Evolutionary conservation across 35 echinoderm and acorn worm genomes (phyloP).

Genomic region (Strongylocentrotus purpuratus): DNA sequence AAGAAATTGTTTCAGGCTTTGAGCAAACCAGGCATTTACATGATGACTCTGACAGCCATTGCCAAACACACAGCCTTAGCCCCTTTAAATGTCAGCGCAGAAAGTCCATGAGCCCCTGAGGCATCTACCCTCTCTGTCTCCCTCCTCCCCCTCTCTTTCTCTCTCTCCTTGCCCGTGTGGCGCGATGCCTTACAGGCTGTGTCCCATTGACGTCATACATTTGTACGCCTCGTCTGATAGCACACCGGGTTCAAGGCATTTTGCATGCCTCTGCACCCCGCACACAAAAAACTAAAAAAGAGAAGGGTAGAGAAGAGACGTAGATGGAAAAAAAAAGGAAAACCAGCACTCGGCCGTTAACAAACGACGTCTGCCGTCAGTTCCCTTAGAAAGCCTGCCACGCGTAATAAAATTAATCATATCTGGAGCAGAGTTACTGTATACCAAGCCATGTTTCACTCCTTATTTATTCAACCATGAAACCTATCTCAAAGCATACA

Average conservation of each 20-base stretch:
- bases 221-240: conserved; percentile 37
- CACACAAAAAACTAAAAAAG: conserved; percentile 13
- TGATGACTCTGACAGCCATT: background rate
- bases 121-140: background rate
- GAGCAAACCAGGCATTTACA: conserved; percentile 32
- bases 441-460: conserved; percentile 26
- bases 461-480: conserved; percentile 22
- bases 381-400: conserved; percentile 26
- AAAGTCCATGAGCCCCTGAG: background rate
- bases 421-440: conserved; percentile 34
- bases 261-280: conserved; percentile 30
- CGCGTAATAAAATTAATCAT: conserved; percentile 52
- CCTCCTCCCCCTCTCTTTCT: background rate
- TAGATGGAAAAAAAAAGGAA: background rate
- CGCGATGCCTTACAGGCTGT: conserved; percentile 6
- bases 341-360: conserved; percentile 21
- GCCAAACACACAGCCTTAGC: background rate
- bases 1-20: background rate
- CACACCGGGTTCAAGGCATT: conserved; percentile 44
- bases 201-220: conserved; percentile 44
- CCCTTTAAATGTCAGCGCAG: conserved; percentile 29
- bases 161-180: background rate
- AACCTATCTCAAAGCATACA: conserved; percentile 1
- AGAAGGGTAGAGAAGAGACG: background rate
- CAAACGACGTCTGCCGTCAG: conserved; percentile 21